Evolutionary conservation across 2,797 vertebrate genomes (phyloP).

Genomic region (Sarcoramphus papa): DNA sequence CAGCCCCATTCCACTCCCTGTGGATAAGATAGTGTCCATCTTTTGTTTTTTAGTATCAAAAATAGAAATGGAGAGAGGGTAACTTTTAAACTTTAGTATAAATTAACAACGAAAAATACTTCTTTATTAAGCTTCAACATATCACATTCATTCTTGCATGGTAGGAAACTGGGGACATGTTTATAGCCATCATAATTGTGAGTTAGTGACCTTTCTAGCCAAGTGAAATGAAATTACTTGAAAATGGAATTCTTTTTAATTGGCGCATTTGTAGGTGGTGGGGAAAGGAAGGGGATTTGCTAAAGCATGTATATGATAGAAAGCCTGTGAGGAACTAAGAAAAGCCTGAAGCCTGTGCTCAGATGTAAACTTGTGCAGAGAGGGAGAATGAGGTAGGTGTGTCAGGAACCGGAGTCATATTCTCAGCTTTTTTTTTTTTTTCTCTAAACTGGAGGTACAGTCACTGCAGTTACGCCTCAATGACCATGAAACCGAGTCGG

Average conservation of each 20-base stretch:
- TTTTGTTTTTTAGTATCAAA: background rate
- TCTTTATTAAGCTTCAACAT: conserved; percentile 54
- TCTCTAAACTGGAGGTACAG: conserved; percentile 78
- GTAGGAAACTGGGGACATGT: conserved; percentile 68
- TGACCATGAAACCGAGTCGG: conserved; percentile 85
- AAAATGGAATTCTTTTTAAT: conserved; percentile 78
- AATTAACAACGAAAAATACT: conserved; percentile 57
- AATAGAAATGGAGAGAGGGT: background rate
- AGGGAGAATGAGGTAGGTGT: conserved; percentile 69
- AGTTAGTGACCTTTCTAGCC: conserved; percentile 79
- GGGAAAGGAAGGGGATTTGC: background rate
- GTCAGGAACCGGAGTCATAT: conserved; percentile 67
- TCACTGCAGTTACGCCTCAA: conserved; percentile 81
- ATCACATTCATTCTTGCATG: conserved; percentile 53
- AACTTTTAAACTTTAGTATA: conserved; percentile 16
- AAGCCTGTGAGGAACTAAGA: background rate
- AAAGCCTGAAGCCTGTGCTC: background rate
- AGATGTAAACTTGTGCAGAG: conserved; percentile 17
- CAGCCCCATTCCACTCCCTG: conserved; percentile 1
- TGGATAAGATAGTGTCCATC: background rate
- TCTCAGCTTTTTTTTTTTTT: conserved; percentile 56
- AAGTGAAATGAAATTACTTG: conserved; percentile 76
- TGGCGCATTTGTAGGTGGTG: conserved; percentile 62
- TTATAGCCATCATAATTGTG: conserved; percentile 74
- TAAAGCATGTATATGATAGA: background rate